Conservation (phyloP, 2,113 vertebrate species). For the Alosa alosa region DNA sequence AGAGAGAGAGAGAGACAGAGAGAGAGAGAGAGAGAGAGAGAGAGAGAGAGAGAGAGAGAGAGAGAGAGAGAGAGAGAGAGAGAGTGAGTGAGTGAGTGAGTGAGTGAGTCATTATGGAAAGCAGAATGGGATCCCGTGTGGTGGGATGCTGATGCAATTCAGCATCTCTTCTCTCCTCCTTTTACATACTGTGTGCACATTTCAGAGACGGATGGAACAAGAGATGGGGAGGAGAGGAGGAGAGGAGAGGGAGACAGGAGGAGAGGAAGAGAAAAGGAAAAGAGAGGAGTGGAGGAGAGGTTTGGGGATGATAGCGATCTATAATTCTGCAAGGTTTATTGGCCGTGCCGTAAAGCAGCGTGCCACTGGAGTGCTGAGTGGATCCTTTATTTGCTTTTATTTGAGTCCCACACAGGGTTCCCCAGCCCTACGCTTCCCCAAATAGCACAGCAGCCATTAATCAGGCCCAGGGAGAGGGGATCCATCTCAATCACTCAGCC, state of each 20-base stretch:
- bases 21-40: too few species aligned
- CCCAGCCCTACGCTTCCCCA: conserved; percentile 41
- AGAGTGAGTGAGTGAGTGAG: neutral
- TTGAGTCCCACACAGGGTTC: conserved; percentile 51
- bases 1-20: too few species aligned
- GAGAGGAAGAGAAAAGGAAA: neutral
- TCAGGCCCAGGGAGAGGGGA: conserved; percentile 40
- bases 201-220: neutral
- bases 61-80: neutral
- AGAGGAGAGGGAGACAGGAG: neutral
- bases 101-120: too few species aligned
- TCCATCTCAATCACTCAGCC: conserved; percentile 38
- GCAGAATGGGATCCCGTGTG: neutral
- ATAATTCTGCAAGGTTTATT: conserved; percentile 52
- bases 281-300: neutral
- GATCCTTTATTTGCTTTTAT: conserved; percentile 56
- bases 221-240: neutral
- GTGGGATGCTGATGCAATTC: neutral
- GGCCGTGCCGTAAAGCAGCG: conserved; percentile 47
- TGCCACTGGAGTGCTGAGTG: conserved; percentile 52
- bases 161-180: too few species aligned
- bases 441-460: conserved; percentile 51
- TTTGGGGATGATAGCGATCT: neutral
- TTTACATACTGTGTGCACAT: neutral
- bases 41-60: neutral